Evolutionary conservation across 2,888 invertebrate genomes (phyloP).

Genomic region (Antheraea assamensis): DNA sequence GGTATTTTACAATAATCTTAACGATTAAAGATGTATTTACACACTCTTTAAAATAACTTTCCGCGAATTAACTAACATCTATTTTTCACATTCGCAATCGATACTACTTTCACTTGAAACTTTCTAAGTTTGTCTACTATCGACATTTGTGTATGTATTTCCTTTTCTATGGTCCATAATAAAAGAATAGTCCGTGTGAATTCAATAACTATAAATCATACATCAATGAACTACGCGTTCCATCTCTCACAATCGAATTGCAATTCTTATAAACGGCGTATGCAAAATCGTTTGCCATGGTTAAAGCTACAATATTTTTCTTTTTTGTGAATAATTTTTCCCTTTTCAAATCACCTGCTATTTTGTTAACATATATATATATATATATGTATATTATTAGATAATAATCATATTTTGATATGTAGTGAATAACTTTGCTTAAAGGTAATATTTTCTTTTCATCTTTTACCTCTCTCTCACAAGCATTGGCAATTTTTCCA

Average conservation of each 20-base stretch:
- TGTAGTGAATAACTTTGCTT: not conserved
- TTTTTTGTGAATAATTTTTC: not conserved
- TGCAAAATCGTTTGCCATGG: not conserved
- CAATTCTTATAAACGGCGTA: not conserved
- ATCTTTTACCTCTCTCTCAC: too few species aligned
- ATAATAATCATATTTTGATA: not conserved
- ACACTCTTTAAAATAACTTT: not conserved
- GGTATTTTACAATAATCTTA: not conserved
- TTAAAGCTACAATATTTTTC: not conserved
- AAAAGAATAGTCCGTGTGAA: slow-evolving; percentile 53
- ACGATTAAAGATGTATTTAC: not conserved
- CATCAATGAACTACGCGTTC: slow-evolving; percentile 42
- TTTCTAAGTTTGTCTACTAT: slow-evolving; percentile 23
- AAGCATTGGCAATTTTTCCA: not conserved
- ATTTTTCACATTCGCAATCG: slow-evolving; percentile 22
- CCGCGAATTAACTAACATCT: not conserved
- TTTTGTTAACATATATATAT: not conserved
- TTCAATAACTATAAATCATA: slow-evolving; percentile 63
- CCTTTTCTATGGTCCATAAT: slow-evolving; percentile 33
- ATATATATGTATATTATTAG: too few species aligned
- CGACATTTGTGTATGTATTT: slow-evolving; percentile 19
- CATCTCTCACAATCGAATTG: not conserved
- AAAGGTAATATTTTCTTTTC: not conserved
- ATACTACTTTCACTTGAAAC: slow-evolving; percentile 32
- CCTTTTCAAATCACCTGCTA: not conserved